phyloP scores from a whole-genome alignment of 2,113 vertebrate species.

The Serilophus lunatus region DNA sequence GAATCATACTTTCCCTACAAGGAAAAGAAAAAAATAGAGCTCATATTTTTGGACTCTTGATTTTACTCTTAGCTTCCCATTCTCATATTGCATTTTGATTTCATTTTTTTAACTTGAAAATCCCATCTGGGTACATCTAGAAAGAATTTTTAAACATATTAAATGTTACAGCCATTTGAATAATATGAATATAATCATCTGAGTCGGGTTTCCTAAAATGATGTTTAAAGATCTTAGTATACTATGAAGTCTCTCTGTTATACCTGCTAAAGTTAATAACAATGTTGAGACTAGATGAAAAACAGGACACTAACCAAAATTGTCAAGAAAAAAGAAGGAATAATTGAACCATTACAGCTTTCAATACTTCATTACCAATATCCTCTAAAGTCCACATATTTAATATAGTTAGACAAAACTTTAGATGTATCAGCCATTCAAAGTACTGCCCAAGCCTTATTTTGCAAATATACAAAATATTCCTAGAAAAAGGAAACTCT shows the following conservation, averaged over 20 bases:
- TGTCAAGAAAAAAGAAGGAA: background rate
- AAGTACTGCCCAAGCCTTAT: background rate
- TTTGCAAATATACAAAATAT: background rate
- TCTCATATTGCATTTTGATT: constrained; percentile 42
- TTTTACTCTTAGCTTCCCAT: constrained; percentile 49
- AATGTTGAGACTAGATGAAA: constrained; percentile 51
- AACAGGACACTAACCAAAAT: constrained; percentile 38
- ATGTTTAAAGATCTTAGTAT: constrained; percentile 67
- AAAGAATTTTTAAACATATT: constrained; percentile 65
- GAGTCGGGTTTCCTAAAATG: constrained; percentile 68
- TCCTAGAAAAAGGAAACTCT: background rate
- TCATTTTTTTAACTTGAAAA: constrained; percentile 71
- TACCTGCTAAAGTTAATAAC: constrained; percentile 65
- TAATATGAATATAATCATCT: constrained; percentile 67
- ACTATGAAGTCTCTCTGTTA: constrained; percentile 29
- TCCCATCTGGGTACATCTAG: constrained; percentile 49
- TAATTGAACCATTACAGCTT: background rate
- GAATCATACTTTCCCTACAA: constrained; percentile 35
- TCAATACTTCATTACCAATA: constrained; percentile 10
- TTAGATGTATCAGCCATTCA: constrained; percentile 6
- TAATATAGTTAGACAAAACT: constrained; percentile 53
- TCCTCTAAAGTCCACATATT: constrained; percentile 35
- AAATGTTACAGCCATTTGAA: constrained; percentile 68
- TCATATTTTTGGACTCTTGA: background rate
- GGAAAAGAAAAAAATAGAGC: constrained; percentile 18